Evolutionary conservation across 1,140 invertebrate genomes (phyloP), one percentile per base, ranked within the genome.

Genomic region (Papilio aristodemus): DNA sequence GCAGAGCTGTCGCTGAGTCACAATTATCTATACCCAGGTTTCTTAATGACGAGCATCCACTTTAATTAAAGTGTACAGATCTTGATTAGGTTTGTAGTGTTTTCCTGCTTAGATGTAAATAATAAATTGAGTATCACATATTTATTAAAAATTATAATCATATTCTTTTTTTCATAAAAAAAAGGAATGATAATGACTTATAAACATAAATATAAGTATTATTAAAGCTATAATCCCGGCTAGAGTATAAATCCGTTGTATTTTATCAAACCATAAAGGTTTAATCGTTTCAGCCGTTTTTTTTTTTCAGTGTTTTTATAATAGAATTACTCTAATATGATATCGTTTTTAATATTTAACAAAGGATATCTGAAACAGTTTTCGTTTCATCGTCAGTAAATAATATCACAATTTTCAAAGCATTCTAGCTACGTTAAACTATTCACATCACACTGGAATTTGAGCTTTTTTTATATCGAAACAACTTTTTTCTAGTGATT

Each of bases 211-310:
- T n/a, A n/a, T n/a, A n/a, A n/a, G n/a, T n/a, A n/a, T n/a, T n/a
- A n/a, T n/a, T n/a, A n/a, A n/a, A n/a, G 43, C 13, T 17, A 19
- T 17, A 43, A 43, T 19, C 41, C 46, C 22, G 0, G 46, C 46
- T 4, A 11, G 6, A 54, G 22, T 54, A 11, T 10, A 10, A 54
- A 25, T 22, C 46, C 10, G 46, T 10, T 54, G 46, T 54, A 54
- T 54, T 54, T 54, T 25, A 54, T 22, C 46, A 22, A 54, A 25
- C 46, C 46, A 54, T 54, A 54, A 50, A 54, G 46, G 46, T 54
- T 11, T 54, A 22, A 54, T 54, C 19, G 19, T 54, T 54, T 22
- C 19, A 25, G 19, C 10, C 46, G n/a, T n/a, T n/a, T n/a, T 17
- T 1, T 25, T 19, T 22, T 25, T 22, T 54, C 46, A 54, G 19